Percentiles rank a stretch among this genome's conserved stretches.
phyloP scores from a whole-genome alignment of 2,888 invertebrate genomes.

The Panzeria rudis region DNA sequence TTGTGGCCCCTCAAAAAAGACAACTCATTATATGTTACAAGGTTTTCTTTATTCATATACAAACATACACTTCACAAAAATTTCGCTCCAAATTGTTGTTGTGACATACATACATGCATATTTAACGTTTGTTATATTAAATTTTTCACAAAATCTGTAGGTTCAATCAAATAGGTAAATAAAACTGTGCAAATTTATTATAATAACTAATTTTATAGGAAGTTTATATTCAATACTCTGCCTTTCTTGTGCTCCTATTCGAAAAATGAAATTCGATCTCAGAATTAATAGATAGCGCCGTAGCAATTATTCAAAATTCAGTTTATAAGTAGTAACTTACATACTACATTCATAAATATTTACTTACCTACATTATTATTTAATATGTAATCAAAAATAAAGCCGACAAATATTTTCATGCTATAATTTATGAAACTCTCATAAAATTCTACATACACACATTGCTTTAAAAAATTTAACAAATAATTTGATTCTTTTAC shows the following conservation, averaged over 20 bases:
- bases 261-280: conserved; percentile 54
- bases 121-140: conserved; percentile 44
- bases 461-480: neutral
- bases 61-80: no score
- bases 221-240: neutral
- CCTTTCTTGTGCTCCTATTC: conserved; percentile 55
- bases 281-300: conserved; percentile 51
- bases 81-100: neutral
- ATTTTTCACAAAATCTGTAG: conserved; percentile 7
- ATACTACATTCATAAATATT: no score
- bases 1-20: neutral
- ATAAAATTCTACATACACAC: no score
- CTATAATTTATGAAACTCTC: conserved; percentile 42
- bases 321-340: no score
- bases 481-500: neutral
- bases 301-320: neutral
- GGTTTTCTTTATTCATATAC: neutral
- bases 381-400: neutral
- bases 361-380: neutral
- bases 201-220: neutral
- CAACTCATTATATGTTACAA: conserved; percentile 46
- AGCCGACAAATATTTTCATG: neutral
- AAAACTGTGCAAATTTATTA: neutral
- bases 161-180: no score
- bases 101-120: neutral